A percentile compares a stretch with the other conserved stretches of the same genome.
Evolutionary conservation across 2,797 vertebrate genomes (phyloP).

Genomic region (Poecile montanus): DNA sequence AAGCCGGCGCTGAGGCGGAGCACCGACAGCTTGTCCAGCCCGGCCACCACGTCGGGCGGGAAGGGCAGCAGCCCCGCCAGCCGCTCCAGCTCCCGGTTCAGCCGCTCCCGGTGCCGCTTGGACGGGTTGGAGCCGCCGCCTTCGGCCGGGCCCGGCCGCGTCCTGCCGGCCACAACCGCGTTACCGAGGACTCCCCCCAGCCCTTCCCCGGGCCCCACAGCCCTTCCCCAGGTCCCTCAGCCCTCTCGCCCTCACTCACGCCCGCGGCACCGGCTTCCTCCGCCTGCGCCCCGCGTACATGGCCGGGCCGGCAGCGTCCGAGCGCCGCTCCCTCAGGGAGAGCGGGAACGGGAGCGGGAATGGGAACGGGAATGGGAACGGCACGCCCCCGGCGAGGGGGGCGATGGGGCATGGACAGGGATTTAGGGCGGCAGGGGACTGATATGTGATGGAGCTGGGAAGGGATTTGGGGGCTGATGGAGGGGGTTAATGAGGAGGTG

Average conservation of each 20-base stretch:
- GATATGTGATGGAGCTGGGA: background rate
- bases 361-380: background rate
- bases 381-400: background rate
- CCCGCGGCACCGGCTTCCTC: slow-evolving; percentile 80
- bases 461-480: background rate
- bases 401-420: background rate
- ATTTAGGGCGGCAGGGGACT: background rate
- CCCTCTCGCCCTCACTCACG: slow-evolving; percentile 68
- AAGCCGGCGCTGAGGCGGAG: slow-evolving; percentile 74
- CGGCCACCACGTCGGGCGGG: slow-evolving; percentile 77
- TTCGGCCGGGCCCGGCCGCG: slow-evolving; percentile 62
- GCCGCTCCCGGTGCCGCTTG: slow-evolving; percentile 79
- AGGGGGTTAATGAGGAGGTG: background rate
- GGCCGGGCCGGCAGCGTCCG: background rate
- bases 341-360: background rate
- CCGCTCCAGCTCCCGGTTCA: slow-evolving; percentile 83
- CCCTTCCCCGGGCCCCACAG: too few relatives aligned
- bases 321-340: background rate
- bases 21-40: slow-evolving; percentile 83
- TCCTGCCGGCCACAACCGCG: slow-evolving; percentile 41
- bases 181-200: background rate
- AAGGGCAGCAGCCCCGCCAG: slow-evolving; percentile 81
- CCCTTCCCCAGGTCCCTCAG: too few relatives aligned
- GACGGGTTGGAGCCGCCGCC: slow-evolving; percentile 81
- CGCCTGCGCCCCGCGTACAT: slow-evolving; percentile 79